Evolutionary conservation across 2,797 vertebrate species (phyloP), one percentile per base, ranked within the genome.

Genomic region (Micropoecilia bifurca): DNA sequence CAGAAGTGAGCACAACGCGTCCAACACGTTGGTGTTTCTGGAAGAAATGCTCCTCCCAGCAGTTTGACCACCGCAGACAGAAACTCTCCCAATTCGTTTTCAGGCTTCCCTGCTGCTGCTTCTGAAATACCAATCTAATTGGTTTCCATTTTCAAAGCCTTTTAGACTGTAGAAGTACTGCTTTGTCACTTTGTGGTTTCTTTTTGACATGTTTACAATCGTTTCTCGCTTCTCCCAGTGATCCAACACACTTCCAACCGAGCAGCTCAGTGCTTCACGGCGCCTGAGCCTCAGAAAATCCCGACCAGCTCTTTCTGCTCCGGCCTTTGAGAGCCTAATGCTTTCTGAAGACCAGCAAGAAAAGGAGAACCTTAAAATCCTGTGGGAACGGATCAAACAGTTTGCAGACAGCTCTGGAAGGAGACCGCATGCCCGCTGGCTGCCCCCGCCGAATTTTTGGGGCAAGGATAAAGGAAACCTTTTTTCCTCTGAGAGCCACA

Each of bases 161-260:
- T 84, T 85, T 72, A 74, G 72, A 77, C 73, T 71, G 8, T 75
- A 74, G 63, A 74, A 45, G 73, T 76, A 48, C 43, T 59, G 46
- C 30, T 39, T 57, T 22, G 53, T 10, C 4, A 8, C 73, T 82
- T 68, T 74, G 71, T 78, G 78, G 7, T 63, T 78, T 77, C 61
- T 66, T 39, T 80, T 28, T 13, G 36, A 59, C 63, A 3, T 47
- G 1, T 73, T 30, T 71, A 36, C n/a, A 55, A 73, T 36, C 0
- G 20, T 71, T 75, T 22, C 18, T 39, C 22, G 39, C 50, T 30
- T 41, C 61, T 47, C 80, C 33, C 76, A 73, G 66, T 73, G 50
- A 47, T 36, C 45, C 30, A 68, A 80, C 71, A 80, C 73, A n/a
- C 22, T 75, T 76, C 79, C 79, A 82, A 76, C 80, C 73, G 77